Evolutionary conservation across 2,113 vertebrate genomes (phyloP).

Genomic region (Eira barbara): DNA sequence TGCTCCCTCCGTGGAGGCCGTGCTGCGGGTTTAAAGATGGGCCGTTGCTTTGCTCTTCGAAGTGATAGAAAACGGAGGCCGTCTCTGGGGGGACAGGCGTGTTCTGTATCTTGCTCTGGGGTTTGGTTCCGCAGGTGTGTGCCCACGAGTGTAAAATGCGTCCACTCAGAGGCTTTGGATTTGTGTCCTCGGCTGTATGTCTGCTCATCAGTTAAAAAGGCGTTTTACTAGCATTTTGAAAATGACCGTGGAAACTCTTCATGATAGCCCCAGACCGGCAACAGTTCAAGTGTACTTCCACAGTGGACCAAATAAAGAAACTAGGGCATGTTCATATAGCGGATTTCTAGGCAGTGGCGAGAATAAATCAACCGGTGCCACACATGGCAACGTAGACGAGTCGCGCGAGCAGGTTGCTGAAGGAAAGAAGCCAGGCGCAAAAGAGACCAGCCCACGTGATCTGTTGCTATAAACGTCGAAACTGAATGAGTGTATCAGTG

Average conservation of each 20-base stretch:
- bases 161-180: not conserved
- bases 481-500: not conserved
- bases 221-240: not conserved
- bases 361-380: not conserved
- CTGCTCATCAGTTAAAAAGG: not conserved
- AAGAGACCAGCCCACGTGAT: not conserved
- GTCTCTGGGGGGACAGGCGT: not conserved
- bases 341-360: not conserved
- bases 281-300: not conserved
- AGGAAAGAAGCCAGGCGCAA: not conserved
- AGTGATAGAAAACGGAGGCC: not conserved
- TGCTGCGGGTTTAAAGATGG: not conserved
- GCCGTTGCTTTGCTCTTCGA: not conserved
- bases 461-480: not conserved
- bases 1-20: not conserved
- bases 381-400: not conserved
- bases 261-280: not conserved
- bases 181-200: not conserved
- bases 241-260: not conserved
- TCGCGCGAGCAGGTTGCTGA: not conserved
- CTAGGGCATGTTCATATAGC: not conserved
- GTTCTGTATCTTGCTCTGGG: not conserved
- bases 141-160: not conserved
- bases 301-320: not conserved
- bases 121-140: not conserved